Conservation (phyloP, 2,888 invertebrate genomes). For the Villa cingulata region DNA sequence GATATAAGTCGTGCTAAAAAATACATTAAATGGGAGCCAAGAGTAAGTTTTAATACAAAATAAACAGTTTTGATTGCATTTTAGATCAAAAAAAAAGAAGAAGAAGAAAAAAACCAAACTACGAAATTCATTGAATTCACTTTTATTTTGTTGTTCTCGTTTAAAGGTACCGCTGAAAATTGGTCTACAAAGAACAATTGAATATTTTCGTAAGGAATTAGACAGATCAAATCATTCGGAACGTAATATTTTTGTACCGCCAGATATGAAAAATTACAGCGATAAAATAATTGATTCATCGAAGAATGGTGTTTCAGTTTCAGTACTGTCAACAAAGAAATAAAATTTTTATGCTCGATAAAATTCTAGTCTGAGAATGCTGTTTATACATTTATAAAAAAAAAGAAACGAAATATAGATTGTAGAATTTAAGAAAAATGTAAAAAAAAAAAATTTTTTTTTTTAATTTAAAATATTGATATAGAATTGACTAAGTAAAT, state of each 20-base stretch:
- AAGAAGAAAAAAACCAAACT: too few species aligned
- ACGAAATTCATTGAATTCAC: background rate
- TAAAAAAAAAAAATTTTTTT: too few species aligned
- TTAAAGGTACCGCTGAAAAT: constrained; percentile 60
- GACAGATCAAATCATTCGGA: constrained; percentile 45
- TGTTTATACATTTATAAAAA: too few species aligned
- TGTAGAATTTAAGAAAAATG: too few species aligned
- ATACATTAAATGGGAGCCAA: constrained; percentile 83
- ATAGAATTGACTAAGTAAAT: too few species aligned
- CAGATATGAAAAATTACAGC: background rate
- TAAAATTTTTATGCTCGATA: too few species aligned
- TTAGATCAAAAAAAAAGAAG: background rate
- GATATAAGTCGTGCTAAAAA: constrained; percentile 82
- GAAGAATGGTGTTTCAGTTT: background rate
- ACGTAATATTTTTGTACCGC: constrained; percentile 34
- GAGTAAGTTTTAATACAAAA: constrained; percentile 41
- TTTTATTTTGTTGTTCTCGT: background rate
- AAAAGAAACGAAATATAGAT: too few species aligned
- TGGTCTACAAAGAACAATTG: constrained; percentile 83
- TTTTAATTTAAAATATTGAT: too few species aligned
- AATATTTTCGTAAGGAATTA: constrained; percentile 86
- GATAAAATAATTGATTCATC: too few species aligned
- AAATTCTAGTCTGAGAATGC: too few species aligned
- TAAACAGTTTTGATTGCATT: too few species aligned
- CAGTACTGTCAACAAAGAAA: background rate